Conservation (phyloP, 2,797 vertebrate genomes). For the Pampus argenteus region DNA sequence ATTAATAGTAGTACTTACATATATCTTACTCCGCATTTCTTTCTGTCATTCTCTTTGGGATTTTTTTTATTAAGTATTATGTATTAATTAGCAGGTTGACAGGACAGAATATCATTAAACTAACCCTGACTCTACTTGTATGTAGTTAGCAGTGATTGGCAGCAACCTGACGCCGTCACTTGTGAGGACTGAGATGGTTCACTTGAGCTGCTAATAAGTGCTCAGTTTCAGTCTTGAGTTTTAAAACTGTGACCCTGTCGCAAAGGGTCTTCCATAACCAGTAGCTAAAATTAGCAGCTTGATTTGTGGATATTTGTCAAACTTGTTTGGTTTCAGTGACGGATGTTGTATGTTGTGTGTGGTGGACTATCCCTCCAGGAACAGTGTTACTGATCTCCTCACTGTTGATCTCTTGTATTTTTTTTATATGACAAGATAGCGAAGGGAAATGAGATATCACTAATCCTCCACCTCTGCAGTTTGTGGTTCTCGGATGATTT, state of each 20-base stretch:
- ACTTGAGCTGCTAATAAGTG: slow-evolving; percentile 64
- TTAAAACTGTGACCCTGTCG: slow-evolving; percentile 66
- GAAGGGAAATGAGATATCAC: slow-evolving; percentile 36
- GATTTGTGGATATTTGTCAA: slow-evolving; percentile 69
- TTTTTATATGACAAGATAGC: slow-evolving; percentile 39
- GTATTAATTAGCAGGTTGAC: neutral
- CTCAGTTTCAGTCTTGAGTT: slow-evolving; percentile 74
- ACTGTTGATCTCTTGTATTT: slow-evolving; percentile 51
- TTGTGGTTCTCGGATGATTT: slow-evolving; percentile 8
- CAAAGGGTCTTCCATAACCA: slow-evolving; percentile 58
- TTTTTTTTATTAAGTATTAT: neutral
- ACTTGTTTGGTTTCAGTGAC: slow-evolving; percentile 50
- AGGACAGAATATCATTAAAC: neutral
- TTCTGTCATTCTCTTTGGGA: neutral
- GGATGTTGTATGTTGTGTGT: slow-evolving; percentile 18
- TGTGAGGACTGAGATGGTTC: slow-evolving; percentile 50
- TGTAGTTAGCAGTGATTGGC: slow-evolving; percentile 20
- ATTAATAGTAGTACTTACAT: no score
- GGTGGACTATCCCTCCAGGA: slow-evolving; percentile 20
- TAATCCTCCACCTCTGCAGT: slow-evolving; percentile 42
- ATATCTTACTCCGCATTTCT: neutral
- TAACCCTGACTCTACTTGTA: neutral
- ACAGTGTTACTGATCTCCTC: neutral
- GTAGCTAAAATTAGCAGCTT: slow-evolving; percentile 72
- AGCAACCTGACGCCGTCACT: slow-evolving; percentile 50